Percentiles rank a stretch among this genome's conserved stretches.
Evolutionary conservation across 2,888 invertebrate genomes (phyloP).

Genomic region (Thumatha senex): DNA sequence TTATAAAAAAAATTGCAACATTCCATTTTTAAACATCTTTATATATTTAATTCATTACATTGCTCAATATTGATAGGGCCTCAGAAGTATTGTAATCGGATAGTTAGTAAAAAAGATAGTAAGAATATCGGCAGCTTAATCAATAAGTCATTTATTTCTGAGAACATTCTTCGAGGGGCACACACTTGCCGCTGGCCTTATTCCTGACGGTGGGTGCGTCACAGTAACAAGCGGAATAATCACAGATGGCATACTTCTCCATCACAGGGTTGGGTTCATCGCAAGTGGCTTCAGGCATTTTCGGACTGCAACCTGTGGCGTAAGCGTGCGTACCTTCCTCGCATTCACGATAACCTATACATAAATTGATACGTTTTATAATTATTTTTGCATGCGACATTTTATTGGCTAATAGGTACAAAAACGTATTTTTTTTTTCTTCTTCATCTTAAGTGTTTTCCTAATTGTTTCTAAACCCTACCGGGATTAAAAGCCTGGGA

Average conservation of each 20-base stretch:
- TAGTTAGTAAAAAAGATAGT: no score
- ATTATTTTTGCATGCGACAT: not conserved
- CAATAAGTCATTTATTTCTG: no score
- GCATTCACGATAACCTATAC: conserved; percentile 40
- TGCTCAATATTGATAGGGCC: no score
- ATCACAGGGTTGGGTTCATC: not conserved
- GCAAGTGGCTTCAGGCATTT: conserved; percentile 2
- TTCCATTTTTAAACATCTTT: no score
- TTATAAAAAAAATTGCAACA: no score
- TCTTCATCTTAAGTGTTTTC: no score
- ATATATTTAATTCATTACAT: no score
- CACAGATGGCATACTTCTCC: not conserved
- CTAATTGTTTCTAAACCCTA: no score
- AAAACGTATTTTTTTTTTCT: not conserved
- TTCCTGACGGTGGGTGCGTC: conserved; percentile 3
- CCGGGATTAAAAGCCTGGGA: no score
- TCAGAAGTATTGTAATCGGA: no score
- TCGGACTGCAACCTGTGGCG: not conserved
- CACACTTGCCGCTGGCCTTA: not conserved
- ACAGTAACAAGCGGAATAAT: conserved; percentile 6
- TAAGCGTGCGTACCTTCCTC: conserved; percentile 12
- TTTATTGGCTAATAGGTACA: not conserved
- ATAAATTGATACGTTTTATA: not conserved
- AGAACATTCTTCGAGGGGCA: not conserved
- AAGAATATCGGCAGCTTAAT: no score